Evolutionary conservation across 2,888 invertebrate species (phyloP), one percentile per base, ranked within the genome.

Genomic region (Megaustenia siamemsis): DNA sequence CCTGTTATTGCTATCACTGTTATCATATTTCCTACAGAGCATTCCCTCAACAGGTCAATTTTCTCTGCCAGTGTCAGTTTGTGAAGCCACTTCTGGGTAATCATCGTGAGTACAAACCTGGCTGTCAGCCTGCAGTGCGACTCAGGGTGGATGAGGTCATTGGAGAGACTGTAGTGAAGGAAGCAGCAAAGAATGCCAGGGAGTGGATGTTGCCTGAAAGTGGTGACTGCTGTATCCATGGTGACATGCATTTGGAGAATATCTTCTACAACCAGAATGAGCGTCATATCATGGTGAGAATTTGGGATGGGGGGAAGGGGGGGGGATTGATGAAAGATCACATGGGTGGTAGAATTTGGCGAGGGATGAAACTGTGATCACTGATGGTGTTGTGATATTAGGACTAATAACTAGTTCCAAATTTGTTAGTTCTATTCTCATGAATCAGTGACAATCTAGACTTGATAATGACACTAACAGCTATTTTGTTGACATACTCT

Each of bases 151-250:
- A 83, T 24, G 76, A 77, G 53, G 40, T 83, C 76, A 76, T 76
- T 21, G 18, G 43, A 5, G 76, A 77, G n/a, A 66, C 38, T 10
- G 77, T 68, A 5, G 83, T 83, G n/a, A 45, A 56, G 24, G 38
- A 35, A 32, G 83, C 83, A 6, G 32, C 60, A n/a, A 28, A 66
- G 38, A 12, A 49, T 40, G 76, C 40, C 2, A 76, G 66, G 53
- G 77, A 83, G 21, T 83, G 83, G 76, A 75, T 83, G 68, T 18
- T 53, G 12, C 49, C 49, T 1, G 83, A 49, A 8, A 49, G 38
- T 38, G 83, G 76, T 1, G 28, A 63, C 40, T 83, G 83, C 38
- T 76, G 75, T n/a, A 83, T 83, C 69, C 83, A 83, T 38, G 83
- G 83, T 3, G 83, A 83, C 40, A 38, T 83, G 43, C 83, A 83